Conservation (phyloP, 2,888 invertebrate genomes). For the Trissoscelio sp. region DNA sequence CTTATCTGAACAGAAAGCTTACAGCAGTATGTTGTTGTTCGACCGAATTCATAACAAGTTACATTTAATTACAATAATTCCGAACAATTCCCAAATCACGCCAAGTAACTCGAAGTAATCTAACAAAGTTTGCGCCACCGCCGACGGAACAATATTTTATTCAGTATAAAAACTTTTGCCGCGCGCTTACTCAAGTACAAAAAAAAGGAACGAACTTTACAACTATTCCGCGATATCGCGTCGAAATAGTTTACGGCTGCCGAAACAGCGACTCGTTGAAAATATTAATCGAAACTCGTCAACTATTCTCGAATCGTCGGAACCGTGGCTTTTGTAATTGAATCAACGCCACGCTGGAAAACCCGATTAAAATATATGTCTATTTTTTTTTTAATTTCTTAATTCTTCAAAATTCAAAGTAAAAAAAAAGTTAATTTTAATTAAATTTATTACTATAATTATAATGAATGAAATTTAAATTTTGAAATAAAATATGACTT, state of each 20-base stretch:
- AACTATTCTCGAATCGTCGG: constrained; percentile 23
- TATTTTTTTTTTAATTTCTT: constrained; percentile 21
- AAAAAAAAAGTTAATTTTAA: too few species aligned
- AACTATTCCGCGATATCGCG: constrained; percentile 56
- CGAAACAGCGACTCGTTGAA: constrained; percentile 43
- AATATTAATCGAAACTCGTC: constrained; percentile 56
- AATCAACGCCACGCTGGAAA: constrained; percentile 29
- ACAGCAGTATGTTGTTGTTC: too few species aligned
- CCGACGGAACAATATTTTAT: constrained; percentile 59
- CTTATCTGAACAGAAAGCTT: too few species aligned
- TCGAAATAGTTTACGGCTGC: constrained; percentile 56
- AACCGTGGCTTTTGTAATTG: constrained; percentile 32
- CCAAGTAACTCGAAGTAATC: constrained; percentile 61
- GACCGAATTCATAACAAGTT: constrained; percentile 40
- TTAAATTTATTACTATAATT: too few species aligned
- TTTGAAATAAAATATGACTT: too few species aligned
- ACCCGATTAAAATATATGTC: constrained; percentile 22
- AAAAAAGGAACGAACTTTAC: constrained; percentile 9
- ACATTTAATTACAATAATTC: constrained; percentile 61
- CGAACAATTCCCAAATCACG: constrained; percentile 56
- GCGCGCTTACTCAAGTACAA: constrained; percentile 34
- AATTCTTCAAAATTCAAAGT: not conserved
- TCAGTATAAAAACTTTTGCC: constrained; percentile 61
- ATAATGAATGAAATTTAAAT: too few species aligned
- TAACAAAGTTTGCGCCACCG: constrained; percentile 55